phyloP scores from a whole-genome alignment of 2,888 invertebrate species.

The Tuta absoluta region DNA sequence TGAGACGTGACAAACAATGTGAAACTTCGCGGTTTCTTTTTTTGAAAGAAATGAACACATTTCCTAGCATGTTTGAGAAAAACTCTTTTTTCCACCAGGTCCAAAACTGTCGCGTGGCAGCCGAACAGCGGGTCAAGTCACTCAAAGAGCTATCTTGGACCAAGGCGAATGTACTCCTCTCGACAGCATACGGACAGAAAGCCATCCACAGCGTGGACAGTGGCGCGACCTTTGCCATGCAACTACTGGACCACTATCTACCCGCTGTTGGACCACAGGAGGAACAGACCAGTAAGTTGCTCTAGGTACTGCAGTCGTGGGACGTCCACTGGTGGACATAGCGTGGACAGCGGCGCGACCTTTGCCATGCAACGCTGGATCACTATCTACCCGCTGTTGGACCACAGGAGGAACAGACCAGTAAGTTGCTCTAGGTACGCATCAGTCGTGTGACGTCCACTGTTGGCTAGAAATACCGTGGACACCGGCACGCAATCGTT shows the following conservation, averaged over 20 bases:
- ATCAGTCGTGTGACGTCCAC: too few relatives aligned
- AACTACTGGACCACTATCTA: slow-evolving; percentile 87
- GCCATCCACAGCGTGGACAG: slow-evolving; percentile 85
- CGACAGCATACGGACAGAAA: slow-evolving; percentile 85
- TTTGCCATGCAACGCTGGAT: slow-evolving; percentile 86
- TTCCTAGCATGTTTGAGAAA: too few relatives aligned
- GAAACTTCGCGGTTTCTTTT: too few relatives aligned
- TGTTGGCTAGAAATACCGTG: too few relatives aligned
- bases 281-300: slow-evolving; percentile 67
- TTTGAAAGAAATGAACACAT: too few relatives aligned
- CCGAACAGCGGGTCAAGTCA: slow-evolving; percentile 82
- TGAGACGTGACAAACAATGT: too few relatives aligned
- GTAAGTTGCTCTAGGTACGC: slow-evolving; percentile 47
- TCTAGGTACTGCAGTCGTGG: too few relatives aligned
- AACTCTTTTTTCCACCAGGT: slow-evolving; percentile 57
- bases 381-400: slow-evolving; percentile 84
- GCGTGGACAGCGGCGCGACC: slow-evolving; percentile 85
- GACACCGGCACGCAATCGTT: slow-evolving; percentile 86
- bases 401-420: slow-evolving; percentile 76
- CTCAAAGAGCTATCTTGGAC: slow-evolving; percentile 86
- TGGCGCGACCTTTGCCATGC: slow-evolving; percentile 86
- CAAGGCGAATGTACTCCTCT: slow-evolving; percentile 86
- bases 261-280: slow-evolving; percentile 78
- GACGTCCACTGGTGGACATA: too few relatives aligned
- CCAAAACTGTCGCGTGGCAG: slow-evolving; percentile 70